phyloP scores from a whole-genome alignment of 2,113 vertebrate genomes.

The Coptodon rendalli region DNA sequence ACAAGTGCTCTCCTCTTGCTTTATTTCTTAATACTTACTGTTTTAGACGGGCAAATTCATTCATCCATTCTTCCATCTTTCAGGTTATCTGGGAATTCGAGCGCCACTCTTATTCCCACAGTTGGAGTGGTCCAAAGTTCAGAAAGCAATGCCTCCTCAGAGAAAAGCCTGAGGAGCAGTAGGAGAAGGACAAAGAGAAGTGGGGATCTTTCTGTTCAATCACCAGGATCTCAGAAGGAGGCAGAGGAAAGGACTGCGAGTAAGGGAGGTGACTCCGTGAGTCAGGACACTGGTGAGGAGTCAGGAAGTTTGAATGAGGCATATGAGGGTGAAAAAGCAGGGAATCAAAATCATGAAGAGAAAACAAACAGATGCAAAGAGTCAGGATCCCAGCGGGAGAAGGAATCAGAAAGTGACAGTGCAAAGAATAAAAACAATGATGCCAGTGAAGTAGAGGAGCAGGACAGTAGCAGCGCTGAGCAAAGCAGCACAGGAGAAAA shows the following conservation, averaged over 20 bases:
- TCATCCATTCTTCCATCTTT: not conserved
- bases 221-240: not conserved
- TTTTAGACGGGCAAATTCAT: not conserved
- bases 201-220: not conserved
- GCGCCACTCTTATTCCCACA: not conserved
- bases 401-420: not conserved
- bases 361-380: not conserved
- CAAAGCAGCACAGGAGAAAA: not conserved
- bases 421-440: not conserved
- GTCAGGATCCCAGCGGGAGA: not conserved
- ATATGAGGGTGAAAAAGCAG: not conserved
- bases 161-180: not conserved
- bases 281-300: not conserved
- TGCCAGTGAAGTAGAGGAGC: not conserved
- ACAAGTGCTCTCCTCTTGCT: not conserved
- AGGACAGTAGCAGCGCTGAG: not conserved
- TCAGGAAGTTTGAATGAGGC: not conserved
- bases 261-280: not conserved
- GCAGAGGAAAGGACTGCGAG: not conserved
- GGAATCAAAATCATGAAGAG: not conserved
- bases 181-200: not conserved
- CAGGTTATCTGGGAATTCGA: constrained; percentile 1
- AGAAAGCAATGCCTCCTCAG: not conserved
- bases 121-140: not conserved
- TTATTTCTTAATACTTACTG: not conserved